phyloP scores from a whole-genome alignment of 2,888 invertebrate species.

The Drosophila multiciliata region DNA sequence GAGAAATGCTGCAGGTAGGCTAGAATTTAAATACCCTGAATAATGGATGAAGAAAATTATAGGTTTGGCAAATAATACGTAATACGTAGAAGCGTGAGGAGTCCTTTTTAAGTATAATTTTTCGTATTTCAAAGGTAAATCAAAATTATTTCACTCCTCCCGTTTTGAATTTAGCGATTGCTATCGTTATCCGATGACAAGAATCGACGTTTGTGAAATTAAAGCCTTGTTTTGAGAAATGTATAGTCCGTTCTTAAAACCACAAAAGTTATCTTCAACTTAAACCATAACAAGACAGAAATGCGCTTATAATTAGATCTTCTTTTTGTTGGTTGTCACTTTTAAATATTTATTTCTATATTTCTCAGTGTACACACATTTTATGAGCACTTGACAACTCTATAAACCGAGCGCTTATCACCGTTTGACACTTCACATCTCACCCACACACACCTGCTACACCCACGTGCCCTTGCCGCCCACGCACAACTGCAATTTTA shows the following conservation, averaged over 20 bases:
- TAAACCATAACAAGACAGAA: background rate
- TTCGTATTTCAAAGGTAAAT: too few species aligned
- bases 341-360: background rate
- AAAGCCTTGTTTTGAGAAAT: background rate
- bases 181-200: background rate
- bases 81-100: background rate
- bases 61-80: background rate
- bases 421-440: conserved; percentile 39
- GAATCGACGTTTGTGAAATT: background rate
- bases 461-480: background rate
- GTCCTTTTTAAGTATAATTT: too few species aligned
- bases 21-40: background rate
- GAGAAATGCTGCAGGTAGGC: background rate
- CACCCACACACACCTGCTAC: background rate
- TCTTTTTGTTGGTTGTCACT: background rate
- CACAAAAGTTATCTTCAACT: background rate
- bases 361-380: conserved; percentile 33
- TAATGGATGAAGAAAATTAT: background rate
- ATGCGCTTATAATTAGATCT: background rate
- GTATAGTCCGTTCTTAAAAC: background rate
- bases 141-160: background rate
- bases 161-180: background rate
- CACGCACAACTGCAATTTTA: conserved; percentile 27
- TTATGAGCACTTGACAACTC: conserved; percentile 75
- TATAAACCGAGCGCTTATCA: conserved; percentile 71